Evolutionary conservation across 1,140 invertebrate species (phyloP).

Genomic region (Calliphora vicina): DNA sequence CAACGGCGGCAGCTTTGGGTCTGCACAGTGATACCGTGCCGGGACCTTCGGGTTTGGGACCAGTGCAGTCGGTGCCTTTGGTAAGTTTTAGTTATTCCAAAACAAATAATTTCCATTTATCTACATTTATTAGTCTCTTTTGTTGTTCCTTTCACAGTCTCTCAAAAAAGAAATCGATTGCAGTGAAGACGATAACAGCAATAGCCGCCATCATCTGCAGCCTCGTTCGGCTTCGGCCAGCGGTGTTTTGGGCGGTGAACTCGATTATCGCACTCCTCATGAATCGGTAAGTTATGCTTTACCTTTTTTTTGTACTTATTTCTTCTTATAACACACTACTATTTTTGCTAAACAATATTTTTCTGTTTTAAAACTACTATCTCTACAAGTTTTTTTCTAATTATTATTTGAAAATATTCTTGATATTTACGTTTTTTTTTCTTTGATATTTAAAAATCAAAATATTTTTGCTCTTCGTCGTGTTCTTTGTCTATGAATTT

Average conservation of each 20-base stretch:
- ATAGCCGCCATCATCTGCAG: conserved; percentile 61
- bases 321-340: not conserved
- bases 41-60: conserved; percentile 79
- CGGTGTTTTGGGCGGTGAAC: conserved; percentile 77
- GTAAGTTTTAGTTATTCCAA: conserved; percentile 66
- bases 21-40: conserved; percentile 68
- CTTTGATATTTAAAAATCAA: conserved; percentile 39
- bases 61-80: conserved; percentile 85
- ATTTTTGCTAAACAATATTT: conserved; percentile 19
- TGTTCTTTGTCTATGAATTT: conserved; percentile 64
- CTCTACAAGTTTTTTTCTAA: not conserved
- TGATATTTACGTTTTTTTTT: conserved; percentile 27
- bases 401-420: not conserved
- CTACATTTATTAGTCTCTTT: not conserved
- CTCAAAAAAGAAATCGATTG: conserved; percentile 89
- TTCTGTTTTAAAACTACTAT: conserved; percentile 15
- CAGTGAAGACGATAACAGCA: conserved; percentile 74
- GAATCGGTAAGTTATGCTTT: conserved; percentile 78
- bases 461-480: conserved; percentile 61
- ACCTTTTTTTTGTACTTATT: not conserved
- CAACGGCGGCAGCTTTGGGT: conserved; percentile 34
- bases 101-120: not conserved
- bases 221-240: conserved; percentile 66
- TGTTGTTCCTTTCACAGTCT: conserved; percentile 66
- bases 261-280: conserved; percentile 79